Evolutionary conservation across 2,797 vertebrate genomes (phyloP).

Genomic region (Rhinella marina): DNA sequence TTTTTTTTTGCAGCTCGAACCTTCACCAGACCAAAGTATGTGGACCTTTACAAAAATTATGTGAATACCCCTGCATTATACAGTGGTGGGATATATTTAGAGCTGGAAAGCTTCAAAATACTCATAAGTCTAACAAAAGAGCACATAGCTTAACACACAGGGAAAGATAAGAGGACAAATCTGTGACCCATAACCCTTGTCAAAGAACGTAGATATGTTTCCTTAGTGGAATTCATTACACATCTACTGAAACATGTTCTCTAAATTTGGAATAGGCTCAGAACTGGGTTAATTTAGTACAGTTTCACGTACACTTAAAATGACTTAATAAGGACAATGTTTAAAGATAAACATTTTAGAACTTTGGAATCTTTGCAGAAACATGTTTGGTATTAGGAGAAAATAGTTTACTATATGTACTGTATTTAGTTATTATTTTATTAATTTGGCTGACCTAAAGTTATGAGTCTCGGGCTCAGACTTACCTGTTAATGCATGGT

Average conservation of each 20-base stretch:
- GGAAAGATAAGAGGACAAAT: constrained; percentile 60
- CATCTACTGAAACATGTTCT: constrained; percentile 53
- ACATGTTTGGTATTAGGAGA: constrained; percentile 34
- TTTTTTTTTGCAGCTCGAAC: too few relatives aligned
- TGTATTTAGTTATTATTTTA: constrained; percentile 23
- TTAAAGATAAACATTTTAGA: constrained; percentile 58
- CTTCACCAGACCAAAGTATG: too few relatives aligned
- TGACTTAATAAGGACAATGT: constrained; percentile 63
- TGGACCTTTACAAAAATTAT: neutral
- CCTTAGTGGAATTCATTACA: constrained; percentile 60
- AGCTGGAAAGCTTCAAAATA: constrained; percentile 31
- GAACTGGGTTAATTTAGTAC: constrained; percentile 56
- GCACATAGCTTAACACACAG: constrained; percentile 49
- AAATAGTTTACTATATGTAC: constrained; percentile 26
- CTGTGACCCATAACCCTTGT: constrained; percentile 58
- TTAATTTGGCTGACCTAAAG: neutral
- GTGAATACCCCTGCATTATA: neutral
- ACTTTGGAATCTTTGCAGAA: constrained; percentile 54
- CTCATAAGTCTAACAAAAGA: constrained; percentile 36
- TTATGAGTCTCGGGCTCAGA: neutral
- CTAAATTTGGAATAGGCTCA: constrained; percentile 58
- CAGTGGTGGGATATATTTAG: constrained; percentile 12
- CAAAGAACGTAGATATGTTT: constrained; percentile 58
- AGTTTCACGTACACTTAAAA: constrained; percentile 57
- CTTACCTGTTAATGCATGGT: neutral